Evolutionary conservation across 1,140 invertebrate species (phyloP).

Genomic region (Nasonia longicornis): DNA sequence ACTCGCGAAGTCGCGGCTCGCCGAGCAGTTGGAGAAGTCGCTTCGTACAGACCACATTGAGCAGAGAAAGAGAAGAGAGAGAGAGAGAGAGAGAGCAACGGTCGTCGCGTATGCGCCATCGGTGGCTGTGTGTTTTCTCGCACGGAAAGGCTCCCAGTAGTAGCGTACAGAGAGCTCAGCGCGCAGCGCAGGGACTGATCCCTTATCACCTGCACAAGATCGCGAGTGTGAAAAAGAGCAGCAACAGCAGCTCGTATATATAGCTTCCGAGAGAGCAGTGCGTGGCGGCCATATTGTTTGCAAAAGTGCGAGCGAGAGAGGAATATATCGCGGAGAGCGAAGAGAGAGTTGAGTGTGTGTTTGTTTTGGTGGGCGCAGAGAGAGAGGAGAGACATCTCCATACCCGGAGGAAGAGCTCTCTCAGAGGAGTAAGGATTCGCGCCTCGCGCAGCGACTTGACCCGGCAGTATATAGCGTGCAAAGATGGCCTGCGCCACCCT

Average conservation of each 20-base stretch:
- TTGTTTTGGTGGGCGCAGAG: constrained; percentile 41
- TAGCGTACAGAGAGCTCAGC: no score
- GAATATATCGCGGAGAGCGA: background rate
- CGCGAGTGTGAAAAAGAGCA: background rate
- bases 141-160: no score
- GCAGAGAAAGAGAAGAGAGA: no score
- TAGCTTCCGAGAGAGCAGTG: constrained; percentile 3
- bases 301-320: background rate
- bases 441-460: background rate
- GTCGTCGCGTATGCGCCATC: background rate
- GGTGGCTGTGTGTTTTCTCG: background rate
- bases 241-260: background rate
- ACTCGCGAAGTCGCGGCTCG: background rate
- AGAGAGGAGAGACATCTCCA: constrained; percentile 43
- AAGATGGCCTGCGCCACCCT: constrained; percentile 96
- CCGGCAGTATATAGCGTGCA: constrained; percentile 39
- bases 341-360: constrained; percentile 15
- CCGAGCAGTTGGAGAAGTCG: constrained; percentile 8
- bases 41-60: background rate
- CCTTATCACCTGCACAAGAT: background rate
- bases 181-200: background rate
- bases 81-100: background rate
- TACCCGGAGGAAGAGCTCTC: constrained; percentile 62
- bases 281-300: constrained; percentile 42
- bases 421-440: constrained; percentile 58